Evolutionary conservation across 2,888 invertebrate genomes (phyloP).

Genomic region (Cheilosia urbana): DNA sequence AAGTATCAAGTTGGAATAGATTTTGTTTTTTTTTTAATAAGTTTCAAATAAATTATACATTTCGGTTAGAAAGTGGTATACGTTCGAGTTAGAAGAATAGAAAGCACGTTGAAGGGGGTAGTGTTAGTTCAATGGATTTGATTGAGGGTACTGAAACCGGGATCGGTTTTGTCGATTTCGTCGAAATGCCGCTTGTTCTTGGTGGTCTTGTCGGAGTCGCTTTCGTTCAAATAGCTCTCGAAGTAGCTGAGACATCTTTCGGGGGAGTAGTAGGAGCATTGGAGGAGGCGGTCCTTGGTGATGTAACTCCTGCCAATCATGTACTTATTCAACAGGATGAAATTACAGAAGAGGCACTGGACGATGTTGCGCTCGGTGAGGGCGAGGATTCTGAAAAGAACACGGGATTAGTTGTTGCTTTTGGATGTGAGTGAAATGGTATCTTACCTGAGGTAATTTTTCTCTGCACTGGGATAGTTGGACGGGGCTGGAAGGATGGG

Average conservation of each 20-base stretch:
- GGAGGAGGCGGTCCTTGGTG: constrained; percentile 54
- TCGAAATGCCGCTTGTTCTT: constrained; percentile 67
- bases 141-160: constrained; percentile 65
- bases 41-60: constrained; percentile 15
- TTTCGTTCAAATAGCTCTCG: constrained; percentile 67
- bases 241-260: constrained; percentile 66
- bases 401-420: background rate
- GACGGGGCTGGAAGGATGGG: constrained; percentile 31
- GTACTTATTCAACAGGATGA: constrained; percentile 62
- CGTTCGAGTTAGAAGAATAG: background rate
- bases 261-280: constrained; percentile 65
- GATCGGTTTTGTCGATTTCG: constrained; percentile 68
- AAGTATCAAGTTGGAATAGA: background rate
- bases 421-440: background rate
- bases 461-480: constrained; percentile 35
- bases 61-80: constrained; percentile 26
- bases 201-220: constrained; percentile 44
- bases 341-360: constrained; percentile 64
- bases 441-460: constrained; percentile 59
- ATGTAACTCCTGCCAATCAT: constrained; percentile 60
- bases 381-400: constrained; percentile 47
- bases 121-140: constrained; percentile 59
- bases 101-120: background rate
- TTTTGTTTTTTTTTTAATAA: background rate
- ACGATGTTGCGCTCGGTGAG: constrained; percentile 64